phyloP scores from a whole-genome alignment of 2,797 vertebrate genomes.

The Sus cebifrons region DNA sequence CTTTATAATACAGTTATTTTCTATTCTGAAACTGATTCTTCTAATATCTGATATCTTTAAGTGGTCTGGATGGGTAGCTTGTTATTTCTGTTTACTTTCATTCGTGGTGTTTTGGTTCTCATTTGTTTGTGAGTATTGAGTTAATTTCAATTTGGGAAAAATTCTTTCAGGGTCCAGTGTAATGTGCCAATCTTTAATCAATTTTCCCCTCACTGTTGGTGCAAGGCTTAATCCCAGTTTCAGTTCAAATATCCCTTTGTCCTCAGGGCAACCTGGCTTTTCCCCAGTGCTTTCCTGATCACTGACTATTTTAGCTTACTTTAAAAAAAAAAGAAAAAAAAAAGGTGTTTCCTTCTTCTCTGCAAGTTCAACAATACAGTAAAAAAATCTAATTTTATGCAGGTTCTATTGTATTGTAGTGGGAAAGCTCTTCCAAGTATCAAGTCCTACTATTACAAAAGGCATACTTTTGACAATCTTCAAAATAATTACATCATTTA shows the following conservation, averaged over 20 bases:
- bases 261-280: not conserved
- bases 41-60: not conserved
- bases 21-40: not conserved
- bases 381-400: not conserved
- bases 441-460: not conserved
- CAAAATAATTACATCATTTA: conserved; percentile 58
- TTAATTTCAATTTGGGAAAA: conserved; percentile 19
- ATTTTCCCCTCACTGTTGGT: not conserved
- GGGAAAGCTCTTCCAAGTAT: not conserved
- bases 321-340: not conserved
- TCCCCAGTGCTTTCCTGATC: not conserved
- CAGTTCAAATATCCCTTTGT: not conserved
- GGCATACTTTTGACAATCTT: conserved; percentile 45
- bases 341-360: not conserved
- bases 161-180: not conserved
- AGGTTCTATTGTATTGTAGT: not conserved
- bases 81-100: conserved; percentile 19
- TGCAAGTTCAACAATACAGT: conserved; percentile 31
- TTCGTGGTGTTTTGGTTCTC: not conserved
- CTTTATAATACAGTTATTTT: not conserved
- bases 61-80: not conserved
- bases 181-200: not conserved
- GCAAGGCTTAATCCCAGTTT: not conserved
- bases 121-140: not conserved
- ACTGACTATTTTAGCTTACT: not conserved